phyloP scores from a whole-genome alignment of 2,797 vertebrate genomes.

The Tarsius wallacei region DNA sequence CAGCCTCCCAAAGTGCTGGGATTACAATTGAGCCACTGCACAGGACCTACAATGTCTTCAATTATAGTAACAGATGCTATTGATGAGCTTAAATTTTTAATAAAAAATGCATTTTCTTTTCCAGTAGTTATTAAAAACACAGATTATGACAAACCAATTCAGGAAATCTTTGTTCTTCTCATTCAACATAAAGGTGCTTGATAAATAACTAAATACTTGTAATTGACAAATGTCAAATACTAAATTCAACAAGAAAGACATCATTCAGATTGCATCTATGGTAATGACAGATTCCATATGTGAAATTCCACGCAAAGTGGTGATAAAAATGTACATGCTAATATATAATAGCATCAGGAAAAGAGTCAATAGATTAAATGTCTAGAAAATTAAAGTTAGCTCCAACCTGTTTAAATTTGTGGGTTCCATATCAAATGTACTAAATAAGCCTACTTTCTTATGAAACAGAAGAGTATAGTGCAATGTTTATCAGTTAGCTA shows the following conservation, averaged over 20 bases:
- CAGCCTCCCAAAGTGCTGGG: too few relatives aligned
- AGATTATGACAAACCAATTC: slow-evolving; percentile 53
- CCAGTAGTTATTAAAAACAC: slow-evolving; percentile 54
- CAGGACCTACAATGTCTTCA: not conserved
- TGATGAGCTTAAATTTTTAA: slow-evolving; percentile 47
- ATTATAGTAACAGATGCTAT: not conserved
- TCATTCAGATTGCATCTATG: slow-evolving; percentile 27
- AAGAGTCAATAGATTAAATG: slow-evolving; percentile 33
- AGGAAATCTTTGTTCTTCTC: slow-evolving; percentile 59
- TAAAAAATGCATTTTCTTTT: slow-evolving; percentile 48
- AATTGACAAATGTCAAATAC: slow-evolving; percentile 55
- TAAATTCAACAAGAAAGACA: slow-evolving; percentile 57
- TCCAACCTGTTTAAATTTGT: not conserved
- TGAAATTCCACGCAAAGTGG: not conserved
- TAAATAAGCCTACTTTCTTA: not conserved
- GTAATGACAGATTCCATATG: not conserved
- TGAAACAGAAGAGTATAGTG: slow-evolving; percentile 23
- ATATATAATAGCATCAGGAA: slow-evolving; percentile 10
- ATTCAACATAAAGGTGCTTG: slow-evolving; percentile 47
- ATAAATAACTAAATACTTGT: slow-evolving; percentile 32
- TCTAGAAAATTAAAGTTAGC: slow-evolving; percentile 36
- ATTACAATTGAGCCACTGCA: too few relatives aligned
- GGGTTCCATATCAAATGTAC: not conserved
- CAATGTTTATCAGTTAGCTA: not conserved
- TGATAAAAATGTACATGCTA: not conserved